Evolutionary conservation across 2,113 vertebrate genomes (phyloP), one percentile per base, ranked within the genome.

Genomic region (Mola mola): DNA sequence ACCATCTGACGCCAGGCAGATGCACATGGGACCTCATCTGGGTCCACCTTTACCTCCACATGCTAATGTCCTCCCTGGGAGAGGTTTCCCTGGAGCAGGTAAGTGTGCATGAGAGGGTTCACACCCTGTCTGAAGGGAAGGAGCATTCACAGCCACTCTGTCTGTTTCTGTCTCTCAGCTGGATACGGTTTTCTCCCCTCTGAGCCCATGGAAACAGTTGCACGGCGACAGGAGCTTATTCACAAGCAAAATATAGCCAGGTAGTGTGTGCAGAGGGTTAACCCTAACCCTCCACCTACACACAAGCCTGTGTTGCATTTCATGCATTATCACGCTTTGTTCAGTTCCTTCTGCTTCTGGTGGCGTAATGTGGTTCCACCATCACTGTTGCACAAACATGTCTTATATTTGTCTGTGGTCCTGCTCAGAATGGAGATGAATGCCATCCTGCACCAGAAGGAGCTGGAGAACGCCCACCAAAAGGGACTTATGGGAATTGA

Each of bases 191-290:
- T 96, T 85, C 75, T 97, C 61, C 94, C 93, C 41, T 88, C 94
- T 13, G 95, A 98, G 81, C 92, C 94, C 67, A 86, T 96, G 91
- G 96, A 97, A 84, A 92, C 94, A 43, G 84, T 95, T 85, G 91
- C 94, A 58, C 94, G 95, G 82, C 93, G 95, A 89, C 95, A 97
- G 79, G 97, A 98, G 79, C 75, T 97, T 57, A 90, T 95, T 82
- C 95, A 96, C 82, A 97, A 96, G 78, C 96, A 96, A 87, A 96
- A 94, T 62, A 92, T 95, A 67, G 94, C 94, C 91, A 97, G 96
- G 96, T 98, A 94, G 79, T 12, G 43, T 33, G 25, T 7, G 40
- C 17, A 10, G 56, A 52, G 12, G 50, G n/a, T n/a, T n/a, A n/a
- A n/a, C n/a, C n/a, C n/a, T n/a, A n/a, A n/a, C n/a, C 33, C 37